These are phyloP conservation scores for Halocynthia roretzi DNA, from an alignment of 23 tunicate species.

Conservation along the genomic window DNA sequence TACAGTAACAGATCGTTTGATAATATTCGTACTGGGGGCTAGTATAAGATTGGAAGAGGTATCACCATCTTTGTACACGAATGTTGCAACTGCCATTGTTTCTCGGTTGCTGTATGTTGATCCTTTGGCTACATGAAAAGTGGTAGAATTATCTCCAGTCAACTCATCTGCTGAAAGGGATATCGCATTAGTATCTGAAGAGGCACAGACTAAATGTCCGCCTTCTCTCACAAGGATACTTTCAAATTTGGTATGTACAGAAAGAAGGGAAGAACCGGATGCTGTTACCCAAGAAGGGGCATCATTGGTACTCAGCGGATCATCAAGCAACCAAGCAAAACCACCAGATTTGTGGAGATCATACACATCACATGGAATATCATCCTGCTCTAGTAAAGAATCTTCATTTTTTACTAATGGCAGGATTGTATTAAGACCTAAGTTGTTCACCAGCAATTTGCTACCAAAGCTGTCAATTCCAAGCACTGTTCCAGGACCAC, in stretches of 20 bases:
- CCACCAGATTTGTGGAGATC: slow-evolving; percentile 7
- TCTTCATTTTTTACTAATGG: neutral
- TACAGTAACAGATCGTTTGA: slow-evolving; percentile 3
- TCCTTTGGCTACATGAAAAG: slow-evolving; percentile 9
- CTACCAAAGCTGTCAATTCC: slow-evolving; percentile 9
- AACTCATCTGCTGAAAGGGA: neutral
- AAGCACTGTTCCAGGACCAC: slow-evolving; percentile 18
- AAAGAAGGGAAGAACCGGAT: neutral
- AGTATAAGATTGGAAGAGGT: neutral
- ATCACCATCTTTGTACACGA: neutral
- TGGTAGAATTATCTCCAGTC: slow-evolving; percentile 19
- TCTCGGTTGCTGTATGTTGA: neutral
- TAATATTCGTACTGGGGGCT: neutral
- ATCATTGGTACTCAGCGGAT: slow-evolving; percentile 6
- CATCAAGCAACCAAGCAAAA: slow-evolving; percentile 20
- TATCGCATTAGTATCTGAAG: neutral
- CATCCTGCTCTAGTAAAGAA: neutral
- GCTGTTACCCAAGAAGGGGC: slow-evolving; percentile 18
- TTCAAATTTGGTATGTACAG: neutral
- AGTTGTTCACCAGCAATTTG: slow-evolving; percentile 11
- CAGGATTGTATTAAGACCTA: slow-evolving; percentile 11
- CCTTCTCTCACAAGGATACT: slow-evolving; percentile 1
- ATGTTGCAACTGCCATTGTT: neutral
- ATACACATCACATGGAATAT: slow-evolving; percentile 16
- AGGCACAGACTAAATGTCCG: neutral